Base-by-base conservation (phyloP, 2,888 invertebrate species). In the Cheilosia urbana region DNA sequence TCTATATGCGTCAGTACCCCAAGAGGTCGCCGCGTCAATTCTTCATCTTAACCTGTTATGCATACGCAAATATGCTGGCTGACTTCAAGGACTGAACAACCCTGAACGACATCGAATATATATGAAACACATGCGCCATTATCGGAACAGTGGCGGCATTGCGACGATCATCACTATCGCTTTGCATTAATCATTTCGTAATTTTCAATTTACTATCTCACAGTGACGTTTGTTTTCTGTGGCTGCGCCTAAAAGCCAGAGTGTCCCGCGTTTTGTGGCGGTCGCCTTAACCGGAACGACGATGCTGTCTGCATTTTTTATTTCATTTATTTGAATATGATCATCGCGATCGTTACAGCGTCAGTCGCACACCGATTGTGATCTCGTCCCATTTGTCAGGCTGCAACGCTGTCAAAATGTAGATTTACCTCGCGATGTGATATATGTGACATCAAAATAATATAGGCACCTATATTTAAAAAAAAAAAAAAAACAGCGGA, bases 221-320 rank as follows among this genome's bases (percentile, higher is more conserved):
- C 69, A 60, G 51, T 69, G 79, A 79, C 42, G 73, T 47, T 72
- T 34, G 47, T 47, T 69, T 27, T 47, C 7, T 49, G 58, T 24
- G 13, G 19, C 62, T 47, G 49, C 45, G 57, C 57, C 45, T 30
- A 49, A 47, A 42, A 30, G 24, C 57, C 49, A 37, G 13, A 45
- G 21, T 37, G 34, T 65, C 65, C 24, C 45, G 57, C 27, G 42
- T 69, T 55, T 55, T 55, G 27, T 45, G 19, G 45, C 49, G 60
- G 47, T 49, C 69, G 65, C 34, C 79, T 66, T 75, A 75, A 75
- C 75, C 84, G 79, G 84, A 80, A 79, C 75, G 75, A 73, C 84
- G 80, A 80, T 84, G 80, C 84, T 80, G 84, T 84, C 80, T 84
- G 84, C 79, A 84, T 84, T 84, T 84, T 84, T 72, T 62, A 83